A percentile compares a stretch with the other conserved stretches of the same genome.
Evolutionary conservation across 2,113 vertebrate species (phyloP).

Genomic region (Pituophis catenifer): DNA sequence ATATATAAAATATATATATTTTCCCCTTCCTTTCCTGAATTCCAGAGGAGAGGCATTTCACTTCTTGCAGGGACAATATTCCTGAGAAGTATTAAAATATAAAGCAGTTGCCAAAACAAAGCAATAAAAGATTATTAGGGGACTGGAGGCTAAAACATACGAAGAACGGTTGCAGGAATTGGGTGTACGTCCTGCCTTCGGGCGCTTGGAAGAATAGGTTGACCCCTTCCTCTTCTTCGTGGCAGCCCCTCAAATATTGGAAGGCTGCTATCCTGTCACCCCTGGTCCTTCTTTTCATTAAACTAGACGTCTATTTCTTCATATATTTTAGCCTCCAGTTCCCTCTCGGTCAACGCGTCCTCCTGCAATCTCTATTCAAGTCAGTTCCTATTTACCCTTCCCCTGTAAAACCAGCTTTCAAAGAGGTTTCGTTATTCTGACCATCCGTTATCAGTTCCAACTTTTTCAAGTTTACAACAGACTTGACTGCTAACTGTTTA

Average conservation of each 20-base stretch:
- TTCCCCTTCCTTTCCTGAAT: background rate
- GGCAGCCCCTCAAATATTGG: too few relatives aligned
- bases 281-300: too few relatives aligned
- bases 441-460: slow-evolving; percentile 57
- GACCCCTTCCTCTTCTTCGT: too few relatives aligned
- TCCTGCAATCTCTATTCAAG: background rate
- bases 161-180: background rate
- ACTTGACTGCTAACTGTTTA: slow-evolving; percentile 52
- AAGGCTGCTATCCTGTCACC: too few relatives aligned
- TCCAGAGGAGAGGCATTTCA: background rate
- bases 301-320: too few relatives aligned
- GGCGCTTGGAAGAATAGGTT: too few relatives aligned
- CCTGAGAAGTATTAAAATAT: background rate
- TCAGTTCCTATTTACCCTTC: background rate
- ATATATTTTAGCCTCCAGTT: too few relatives aligned
- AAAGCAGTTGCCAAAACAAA: background rate
- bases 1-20: too few relatives aligned
- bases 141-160: background rate
- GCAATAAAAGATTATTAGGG: background rate
- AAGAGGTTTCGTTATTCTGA: slow-evolving; percentile 47
- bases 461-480: slow-evolving; percentile 50
- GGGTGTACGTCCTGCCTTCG: background rate
- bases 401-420: slow-evolving; percentile 54
- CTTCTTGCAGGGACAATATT: background rate
- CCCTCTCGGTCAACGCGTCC: slow-evolving; percentile 29